Base-by-base conservation (phyloP, 2,888 invertebrate species). In the Brachynemurus nebulosus region DNA sequence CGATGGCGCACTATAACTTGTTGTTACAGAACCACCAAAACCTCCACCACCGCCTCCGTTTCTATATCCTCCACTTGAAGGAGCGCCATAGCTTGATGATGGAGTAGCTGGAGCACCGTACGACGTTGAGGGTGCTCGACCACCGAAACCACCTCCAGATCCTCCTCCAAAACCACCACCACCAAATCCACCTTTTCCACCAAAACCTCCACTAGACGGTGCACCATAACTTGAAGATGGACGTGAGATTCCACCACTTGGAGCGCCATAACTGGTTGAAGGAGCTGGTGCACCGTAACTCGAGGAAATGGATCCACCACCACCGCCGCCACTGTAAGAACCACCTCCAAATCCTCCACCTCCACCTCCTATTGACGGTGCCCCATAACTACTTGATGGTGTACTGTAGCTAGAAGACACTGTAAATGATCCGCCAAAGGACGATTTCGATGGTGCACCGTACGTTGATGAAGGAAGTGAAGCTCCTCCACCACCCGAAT, bases 171-270 rank as follows among this genome's bases (percentile, higher is more conserved):
- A 52, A 35, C 54, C 46, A 38, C 51, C 51, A 19, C 37, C 74
- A 76, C 2, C 69, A n/a, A n/a, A n/a, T n/a, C n/a, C n/a, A n/a
- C n/a, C n/a, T n/a, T n/a, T n/a, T n/a, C n/a, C n/a, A 8, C 67
- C 66, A 1, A 66, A 66, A 6, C 62, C 60, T 16, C 53, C 48
- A 45, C 52, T 45, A 47, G 11, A 50, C 45, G 74, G 73, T 0
- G 74, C 72, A 33, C 72, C 65, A 51, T 75, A 76, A 2, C 69
- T 68, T 14, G 65, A 70, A 1, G 71, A 66, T 2, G 75, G 72
- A 33, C 69, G 17, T 65, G 70, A 1, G 71, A 67, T 3, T 74
- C 72, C 34, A 66, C 47, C 20, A 50, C 49, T 14, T 27, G 66
- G 65, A 7, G 68, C 60, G 18, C 62, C 65, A 48, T 66, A 66